phyloP scores from a whole-genome alignment of 2,113 vertebrate genomes.

The Brachyistius frenatus region DNA sequence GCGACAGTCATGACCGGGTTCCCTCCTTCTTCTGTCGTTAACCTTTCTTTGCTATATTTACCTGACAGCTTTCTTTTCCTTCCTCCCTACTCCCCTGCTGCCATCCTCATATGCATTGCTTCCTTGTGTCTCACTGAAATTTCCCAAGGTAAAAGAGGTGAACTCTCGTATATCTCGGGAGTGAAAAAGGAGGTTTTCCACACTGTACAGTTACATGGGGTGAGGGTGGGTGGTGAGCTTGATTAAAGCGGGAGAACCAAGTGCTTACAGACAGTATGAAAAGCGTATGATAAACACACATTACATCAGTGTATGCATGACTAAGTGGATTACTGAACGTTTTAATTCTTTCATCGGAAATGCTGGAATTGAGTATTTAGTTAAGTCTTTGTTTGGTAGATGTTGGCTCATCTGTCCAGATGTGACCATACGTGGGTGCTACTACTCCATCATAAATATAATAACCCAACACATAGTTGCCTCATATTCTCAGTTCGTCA shows the following conservation, averaged over 20 bases:
- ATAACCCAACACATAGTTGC: background rate
- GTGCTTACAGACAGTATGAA: background rate
- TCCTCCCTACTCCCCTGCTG: background rate
- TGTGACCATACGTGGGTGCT: constrained; percentile 14
- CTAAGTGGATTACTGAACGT: constrained; percentile 16
- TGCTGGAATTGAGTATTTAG: background rate
- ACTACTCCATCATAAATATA: background rate
- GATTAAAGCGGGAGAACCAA: constrained; percentile 13
- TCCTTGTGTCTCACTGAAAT: background rate
- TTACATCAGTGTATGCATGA: background rate
- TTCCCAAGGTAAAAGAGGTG: background rate
- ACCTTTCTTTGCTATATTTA: background rate
- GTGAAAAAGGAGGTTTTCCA: constrained; percentile 9
- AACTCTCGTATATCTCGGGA: background rate
- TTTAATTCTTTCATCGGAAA: constrained; percentile 30
- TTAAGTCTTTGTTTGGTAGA: background rate
- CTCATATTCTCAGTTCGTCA: constrained; percentile 7
- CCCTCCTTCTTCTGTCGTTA: background rate
- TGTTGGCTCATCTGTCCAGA: constrained; percentile 2
- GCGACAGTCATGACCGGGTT: constrained; percentile 5
- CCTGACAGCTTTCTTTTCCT: background rate
- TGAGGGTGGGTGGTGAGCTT: background rate
- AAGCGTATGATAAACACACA: constrained; percentile 7
- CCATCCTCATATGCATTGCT: background rate
- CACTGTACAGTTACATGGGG: background rate